phyloP scores from a whole-genome alignment of 1,140 invertebrate species.

The Bradynema listronoti region DNA sequence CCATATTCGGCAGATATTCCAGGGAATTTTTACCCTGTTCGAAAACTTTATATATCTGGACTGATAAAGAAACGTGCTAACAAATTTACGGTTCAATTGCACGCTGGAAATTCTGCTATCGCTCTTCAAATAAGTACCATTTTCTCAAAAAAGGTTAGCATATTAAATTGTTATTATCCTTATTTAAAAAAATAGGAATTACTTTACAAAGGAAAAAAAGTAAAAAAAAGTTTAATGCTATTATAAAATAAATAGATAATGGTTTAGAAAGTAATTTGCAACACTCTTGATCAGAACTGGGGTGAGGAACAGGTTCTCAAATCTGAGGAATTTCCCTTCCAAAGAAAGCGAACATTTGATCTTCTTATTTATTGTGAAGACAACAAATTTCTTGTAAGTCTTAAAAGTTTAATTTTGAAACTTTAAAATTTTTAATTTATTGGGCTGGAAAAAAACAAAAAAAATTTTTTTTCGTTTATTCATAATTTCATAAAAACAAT shows the following conservation, averaged over 20 bases:
- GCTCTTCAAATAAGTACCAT: no score
- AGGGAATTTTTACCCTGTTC: slow-evolving; percentile 53
- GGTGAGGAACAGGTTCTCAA: slow-evolving; percentile 24
- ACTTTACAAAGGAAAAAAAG: no score
- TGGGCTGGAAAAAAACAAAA: no score
- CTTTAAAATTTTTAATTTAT: no score
- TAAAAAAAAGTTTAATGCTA: no score
- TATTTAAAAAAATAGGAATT: no score
- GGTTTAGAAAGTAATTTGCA: slow-evolving; percentile 50
- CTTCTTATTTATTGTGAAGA: slow-evolving; percentile 54
- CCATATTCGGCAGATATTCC: slow-evolving; percentile 57
- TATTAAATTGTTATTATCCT: no score
- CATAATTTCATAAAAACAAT: no score
- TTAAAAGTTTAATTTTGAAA: no score
- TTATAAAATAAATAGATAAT: no score
- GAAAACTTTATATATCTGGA: slow-evolving; percentile 54
- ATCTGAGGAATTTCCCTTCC: slow-evolving; percentile 37
- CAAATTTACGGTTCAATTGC: slow-evolving; percentile 47
- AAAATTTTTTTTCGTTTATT: no score
- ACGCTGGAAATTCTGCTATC: slow-evolving; percentile 34
- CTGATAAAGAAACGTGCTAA: slow-evolving; percentile 46
- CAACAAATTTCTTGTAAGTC: slow-evolving; percentile 35
- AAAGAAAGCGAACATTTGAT: slow-evolving; percentile 49
- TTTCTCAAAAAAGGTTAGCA: no score
- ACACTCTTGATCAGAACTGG: slow-evolving; percentile 40